Evolutionary conservation across 2,113 vertebrate genomes (phyloP).

Genomic region (Pseudorhombus dupliciocellatus): DNA sequence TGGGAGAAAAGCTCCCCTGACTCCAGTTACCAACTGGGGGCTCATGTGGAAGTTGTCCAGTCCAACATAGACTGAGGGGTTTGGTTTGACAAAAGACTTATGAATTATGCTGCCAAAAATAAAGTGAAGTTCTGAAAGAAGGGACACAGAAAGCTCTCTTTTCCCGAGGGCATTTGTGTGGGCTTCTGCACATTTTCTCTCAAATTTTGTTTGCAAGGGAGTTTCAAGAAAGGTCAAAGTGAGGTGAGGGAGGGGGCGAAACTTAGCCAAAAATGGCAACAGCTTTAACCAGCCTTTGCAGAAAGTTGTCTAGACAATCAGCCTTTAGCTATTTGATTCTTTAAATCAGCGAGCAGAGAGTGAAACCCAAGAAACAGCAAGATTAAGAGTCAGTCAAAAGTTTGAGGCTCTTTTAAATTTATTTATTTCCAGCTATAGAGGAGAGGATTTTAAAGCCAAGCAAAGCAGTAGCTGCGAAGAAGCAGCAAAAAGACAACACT

Average conservation of each 20-base stretch:
- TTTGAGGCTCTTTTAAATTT: not conserved
- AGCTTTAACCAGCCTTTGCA: not conserved
- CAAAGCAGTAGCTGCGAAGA: slow-evolving; percentile 1
- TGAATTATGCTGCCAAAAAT: slow-evolving; percentile 2
- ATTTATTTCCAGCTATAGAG: not conserved
- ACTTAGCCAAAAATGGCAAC: not conserved
- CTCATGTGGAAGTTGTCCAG: slow-evolving; percentile 2
- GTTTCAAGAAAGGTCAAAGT: not conserved
- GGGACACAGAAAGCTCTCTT: not conserved
- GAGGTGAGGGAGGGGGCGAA: slow-evolving; percentile 8
- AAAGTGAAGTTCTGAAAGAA: not conserved
- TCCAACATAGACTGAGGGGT: not conserved
- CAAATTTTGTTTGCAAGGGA: not conserved
- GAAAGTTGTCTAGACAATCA: not conserved
- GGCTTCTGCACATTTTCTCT: not conserved
- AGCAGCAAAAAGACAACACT: not conserved
- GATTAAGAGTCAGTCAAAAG: not conserved
- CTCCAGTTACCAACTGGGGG: not conserved
- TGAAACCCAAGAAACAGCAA: not conserved
- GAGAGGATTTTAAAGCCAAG: not conserved
- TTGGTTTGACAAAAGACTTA: slow-evolving; percentile 8
- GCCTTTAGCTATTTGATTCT: not conserved
- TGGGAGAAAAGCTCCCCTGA: not conserved
- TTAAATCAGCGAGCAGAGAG: not conserved
- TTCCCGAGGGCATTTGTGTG: not conserved